Evolutionary conservation across 2,888 invertebrate genomes (phyloP).

Genomic region (Thera obeliscata): DNA sequence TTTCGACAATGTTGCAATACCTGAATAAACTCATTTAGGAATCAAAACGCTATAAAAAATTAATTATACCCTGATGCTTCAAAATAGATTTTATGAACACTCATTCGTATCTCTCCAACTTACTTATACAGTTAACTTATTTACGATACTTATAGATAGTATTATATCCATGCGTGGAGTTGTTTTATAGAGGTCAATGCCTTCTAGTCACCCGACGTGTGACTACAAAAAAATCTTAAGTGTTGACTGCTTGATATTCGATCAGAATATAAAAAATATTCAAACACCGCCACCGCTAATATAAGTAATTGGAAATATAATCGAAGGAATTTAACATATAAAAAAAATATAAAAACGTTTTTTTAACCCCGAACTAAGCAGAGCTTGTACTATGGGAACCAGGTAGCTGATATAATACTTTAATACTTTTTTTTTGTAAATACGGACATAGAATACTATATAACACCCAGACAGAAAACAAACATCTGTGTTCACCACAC

Average conservation of each 20-base stretch:
- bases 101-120: slow-evolving; percentile 22
- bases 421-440: no score
- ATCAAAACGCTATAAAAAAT: slow-evolving; percentile 19
- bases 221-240: slow-evolving; percentile 24
- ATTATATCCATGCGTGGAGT: slow-evolving; percentile 24
- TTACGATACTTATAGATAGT: slow-evolving; percentile 45
- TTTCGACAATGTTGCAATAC: neutral
- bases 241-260: slow-evolving; percentile 1
- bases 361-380: no score
- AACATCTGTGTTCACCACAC: no score
- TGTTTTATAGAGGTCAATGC: slow-evolving; percentile 42
- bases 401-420: no score
- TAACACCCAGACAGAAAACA: no score
- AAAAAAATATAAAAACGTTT: no score
- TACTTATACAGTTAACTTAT: slow-evolving; percentile 38
- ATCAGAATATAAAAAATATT: neutral
- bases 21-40: neutral
- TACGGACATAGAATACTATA: no score
- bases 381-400: no score
- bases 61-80: slow-evolving; percentile 13
- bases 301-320: no score
- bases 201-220: slow-evolving; percentile 11
- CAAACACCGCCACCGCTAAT: neutral
- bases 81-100: slow-evolving; percentile 27
- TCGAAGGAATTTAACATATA: no score